phyloP scores from a whole-genome alignment of 2,888 invertebrate species.

The Tolmerus cingulatus region DNA sequence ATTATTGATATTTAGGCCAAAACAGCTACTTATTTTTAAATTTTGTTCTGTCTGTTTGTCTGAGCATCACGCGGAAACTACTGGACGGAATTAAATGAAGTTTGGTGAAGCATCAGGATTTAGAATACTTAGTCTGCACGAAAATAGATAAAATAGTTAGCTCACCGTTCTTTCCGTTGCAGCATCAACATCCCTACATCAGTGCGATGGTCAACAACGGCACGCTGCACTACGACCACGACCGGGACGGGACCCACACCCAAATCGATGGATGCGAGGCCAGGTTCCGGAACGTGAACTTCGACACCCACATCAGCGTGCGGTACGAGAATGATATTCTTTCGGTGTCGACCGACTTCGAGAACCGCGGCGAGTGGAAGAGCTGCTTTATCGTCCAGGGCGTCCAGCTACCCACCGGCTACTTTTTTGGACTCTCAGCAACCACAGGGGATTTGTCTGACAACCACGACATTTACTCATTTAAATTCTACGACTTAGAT shows the following conservation, averaged over 20 bases:
- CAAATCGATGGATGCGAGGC: constrained; percentile 93
- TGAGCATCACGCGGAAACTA: no score
- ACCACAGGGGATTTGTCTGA: constrained; percentile 97
- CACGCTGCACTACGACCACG: constrained; percentile 94
- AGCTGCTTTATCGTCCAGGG: constrained; percentile 90
- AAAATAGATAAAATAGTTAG: no score
- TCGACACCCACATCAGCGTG: constrained; percentile 90
- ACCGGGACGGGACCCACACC: constrained; percentile 97
- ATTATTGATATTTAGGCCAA: no score
- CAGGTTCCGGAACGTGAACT: constrained; percentile 88
- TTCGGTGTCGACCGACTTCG: constrained; percentile 90
- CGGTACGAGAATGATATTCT: constrained; percentile 90
- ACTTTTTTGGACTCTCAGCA: constrained; percentile 92
- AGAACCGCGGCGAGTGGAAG: constrained; percentile 92
- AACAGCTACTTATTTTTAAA: no score
- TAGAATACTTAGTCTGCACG: no score
- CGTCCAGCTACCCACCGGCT: constrained; percentile 92
- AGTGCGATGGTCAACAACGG: constrained; percentile 99
- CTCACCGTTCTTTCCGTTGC: constrained; percentile 44
- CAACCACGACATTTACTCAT: constrained; percentile 92
- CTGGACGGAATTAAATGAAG: no score
- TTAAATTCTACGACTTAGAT: constrained; percentile 93
- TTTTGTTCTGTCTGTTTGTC: no score
- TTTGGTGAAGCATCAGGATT: no score
- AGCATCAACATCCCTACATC: constrained; percentile 98